phyloP scores from a whole-genome alignment of 2,113 vertebrate genomes.

The Lipophrys pholis region DNA sequence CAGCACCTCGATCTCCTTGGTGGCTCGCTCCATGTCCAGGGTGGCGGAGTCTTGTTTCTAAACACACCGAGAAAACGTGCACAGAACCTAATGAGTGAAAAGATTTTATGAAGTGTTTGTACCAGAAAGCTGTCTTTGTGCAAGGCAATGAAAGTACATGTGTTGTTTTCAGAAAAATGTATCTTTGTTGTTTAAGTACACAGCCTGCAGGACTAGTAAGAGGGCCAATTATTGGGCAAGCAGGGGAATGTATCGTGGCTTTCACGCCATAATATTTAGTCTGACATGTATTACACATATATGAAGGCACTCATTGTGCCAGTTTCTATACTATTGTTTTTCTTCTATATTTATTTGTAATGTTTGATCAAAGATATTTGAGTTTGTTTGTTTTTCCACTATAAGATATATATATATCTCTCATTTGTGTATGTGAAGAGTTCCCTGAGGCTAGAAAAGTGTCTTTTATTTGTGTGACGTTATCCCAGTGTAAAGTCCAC shows the following conservation, averaged over 20 bases:
- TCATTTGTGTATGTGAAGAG: neutral
- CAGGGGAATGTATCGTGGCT: neutral
- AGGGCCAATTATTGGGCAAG: conserved; percentile 38
- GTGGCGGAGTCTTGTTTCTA: conserved; percentile 98
- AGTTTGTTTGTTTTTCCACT: neutral
- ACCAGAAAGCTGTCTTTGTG: neutral
- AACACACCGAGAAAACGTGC: neutral
- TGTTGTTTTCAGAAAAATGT: conserved; percentile 8
- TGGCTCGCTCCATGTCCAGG: conserved; percentile 94
- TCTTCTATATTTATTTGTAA: neutral
- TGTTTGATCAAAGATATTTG: neutral
- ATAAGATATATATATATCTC: neutral
- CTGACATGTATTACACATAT: neutral
- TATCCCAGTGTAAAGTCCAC: neutral
- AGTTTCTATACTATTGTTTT: neutral
- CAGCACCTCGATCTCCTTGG: conserved; percentile 96
- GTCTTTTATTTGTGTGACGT: neutral
- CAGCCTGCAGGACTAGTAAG: neutral
- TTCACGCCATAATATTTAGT: conserved; percentile 19
- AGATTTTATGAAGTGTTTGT: no score
- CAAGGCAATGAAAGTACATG: neutral
- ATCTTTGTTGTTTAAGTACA: neutral
- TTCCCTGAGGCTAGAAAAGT: neutral
- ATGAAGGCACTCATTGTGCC: neutral
- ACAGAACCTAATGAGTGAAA: neutral